Base-by-base conservation (phyloP, 1,140 invertebrate species). In the Drosophila mojavensis region DNA sequence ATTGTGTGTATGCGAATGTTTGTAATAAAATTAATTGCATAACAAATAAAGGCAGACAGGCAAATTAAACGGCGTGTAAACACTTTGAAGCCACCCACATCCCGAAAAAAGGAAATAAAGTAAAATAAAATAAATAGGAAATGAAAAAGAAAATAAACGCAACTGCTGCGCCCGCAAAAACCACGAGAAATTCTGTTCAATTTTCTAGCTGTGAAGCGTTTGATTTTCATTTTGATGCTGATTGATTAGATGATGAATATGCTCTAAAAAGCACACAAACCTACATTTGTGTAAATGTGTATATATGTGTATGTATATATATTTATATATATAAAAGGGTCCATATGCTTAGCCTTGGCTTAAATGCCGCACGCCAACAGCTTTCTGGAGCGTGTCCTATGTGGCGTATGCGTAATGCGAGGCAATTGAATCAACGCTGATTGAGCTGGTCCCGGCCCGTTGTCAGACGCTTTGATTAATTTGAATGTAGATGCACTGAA, bases 1-100 rank as follows among this genome's bases (percentile, higher is more conserved):
- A 9, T 15, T 56, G 39, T 15, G n/a, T 50, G 62, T 48, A 33
- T 59, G 48, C 61, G 45, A 68, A 28, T 80, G 60, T 75, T 54
- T 79, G 83, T 86, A 82, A 88, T 82, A 78, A 88, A 88, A 86
- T 86, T 86, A 86, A 86, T 86, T 86, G 83, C 79, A 77, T 72
- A 68, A 79, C 83, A 86, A 88, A 86, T 84, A 86, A 74, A 82
- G 60, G 76, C 83, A 86, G 79, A 79, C 83, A 88, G 71, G 68
- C 63, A 85, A 85, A 85, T 85, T 85, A 85, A 85, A 85, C 71
- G 82, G 82, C 83, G 65, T 76, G 82, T 79, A 86, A 85, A 86
- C 82, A 86, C 82, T 85, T 85, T 86, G 82, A 85, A 81, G 82
- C 85, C 75, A 48, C 30, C 15, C 41, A 17, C 24, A 13, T 43